Evolutionary conservation across 2,113 vertebrate species (phyloP), one percentile per base, ranked within the genome.

Genomic region (Amphilophus citrinellus): DNA sequence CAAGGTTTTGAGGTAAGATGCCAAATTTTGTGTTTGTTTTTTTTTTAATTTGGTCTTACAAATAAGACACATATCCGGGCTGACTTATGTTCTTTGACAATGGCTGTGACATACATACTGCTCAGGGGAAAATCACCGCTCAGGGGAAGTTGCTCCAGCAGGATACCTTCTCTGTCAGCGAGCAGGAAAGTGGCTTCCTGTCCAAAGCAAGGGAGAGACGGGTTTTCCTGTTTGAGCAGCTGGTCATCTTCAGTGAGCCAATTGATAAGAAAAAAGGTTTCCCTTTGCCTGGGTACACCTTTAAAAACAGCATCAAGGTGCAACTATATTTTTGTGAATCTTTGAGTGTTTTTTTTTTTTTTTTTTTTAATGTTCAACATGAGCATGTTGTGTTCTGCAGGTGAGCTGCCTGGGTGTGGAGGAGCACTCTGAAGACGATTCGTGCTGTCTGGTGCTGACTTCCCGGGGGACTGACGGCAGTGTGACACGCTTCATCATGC

Each of bases 231-330:
- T 98, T 98, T 80, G 97, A 98, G 93, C 97, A 98, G 94, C 95
- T 98, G 6, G 82, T 97, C 90, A 97, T 98, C 92, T 97, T 98
- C 90, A 98, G 97, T 7, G 97, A 98, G 91, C 96, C 97, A 17
- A 91, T 97, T n/a, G 97, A 97, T 84, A 97, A 96, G 93, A 97
- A 97, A 85, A 96, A 97, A 86, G 96, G 96, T 5, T 96, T 96
- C 76, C 86, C 95, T 6, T 90, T 96, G 90, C 95, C 97, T 4
- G 97, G 96, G 5, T 98, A 97, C 65, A 96, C 95, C n/a, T 98
- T 97, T 82, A 98, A 97, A 93, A 97, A 93, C 95, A 97, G 97
- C 91, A 97, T 98, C 80, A 98, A 98, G 96, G 97, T 98, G 63
- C 62, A 39, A 56, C n/a, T 57, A 7, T 3, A 7, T 80, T 37